Conservation (phyloP, 2,113 vertebrate species). For the Lethenteron camtschaticum region DNA sequence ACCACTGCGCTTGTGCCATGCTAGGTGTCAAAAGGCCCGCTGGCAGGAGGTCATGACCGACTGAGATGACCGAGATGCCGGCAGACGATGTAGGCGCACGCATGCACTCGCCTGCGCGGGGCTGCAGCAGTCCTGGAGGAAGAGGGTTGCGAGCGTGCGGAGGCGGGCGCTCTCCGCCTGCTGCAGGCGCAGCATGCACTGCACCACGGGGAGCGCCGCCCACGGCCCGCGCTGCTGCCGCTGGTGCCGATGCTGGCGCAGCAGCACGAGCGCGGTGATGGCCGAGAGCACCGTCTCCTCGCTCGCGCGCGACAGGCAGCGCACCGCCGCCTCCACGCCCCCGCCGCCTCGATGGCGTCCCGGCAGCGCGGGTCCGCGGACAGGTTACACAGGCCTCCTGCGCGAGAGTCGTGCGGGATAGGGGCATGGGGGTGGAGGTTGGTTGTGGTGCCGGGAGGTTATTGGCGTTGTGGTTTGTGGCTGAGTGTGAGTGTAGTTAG, state of each 20-base stretch:
- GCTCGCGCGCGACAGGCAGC: conserved; percentile 46
- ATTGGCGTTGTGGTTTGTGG: too few relatives aligned
- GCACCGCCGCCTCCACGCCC: conserved; percentile 37
- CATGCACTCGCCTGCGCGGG: conserved; percentile 23
- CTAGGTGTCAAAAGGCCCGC: too few relatives aligned
- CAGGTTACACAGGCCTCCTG: conserved; percentile 83
- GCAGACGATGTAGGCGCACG: too few relatives aligned
- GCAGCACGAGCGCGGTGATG: conserved; percentile 52
- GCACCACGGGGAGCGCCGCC: conserved; percentile 29
- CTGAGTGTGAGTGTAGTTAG: too few relatives aligned
- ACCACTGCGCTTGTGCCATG: too few relatives aligned
- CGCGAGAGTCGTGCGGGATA: background rate
- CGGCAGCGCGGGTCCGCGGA: conserved; percentile 48
- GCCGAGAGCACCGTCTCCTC: conserved; percentile 80
- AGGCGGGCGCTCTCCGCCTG: conserved; percentile 45
- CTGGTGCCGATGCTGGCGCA: conserved; percentile 18
- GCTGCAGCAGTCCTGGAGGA: conserved; percentile 63
- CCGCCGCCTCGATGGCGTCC: conserved; percentile 44
- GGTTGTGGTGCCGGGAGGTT: too few relatives aligned
- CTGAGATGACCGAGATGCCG: too few relatives aligned
- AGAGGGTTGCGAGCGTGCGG: conserved; percentile 50
- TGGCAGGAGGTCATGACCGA: too few relatives aligned
- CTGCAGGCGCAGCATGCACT: conserved; percentile 88
- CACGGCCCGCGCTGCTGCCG: conserved; percentile 4
- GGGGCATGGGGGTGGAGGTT: too few relatives aligned